A percentile compares a stretch with the other conserved stretches of the same genome.
Evolutionary conservation across 2,113 vertebrate genomes (phyloP).

Genomic region (Aptenodytes forsteri): DNA sequence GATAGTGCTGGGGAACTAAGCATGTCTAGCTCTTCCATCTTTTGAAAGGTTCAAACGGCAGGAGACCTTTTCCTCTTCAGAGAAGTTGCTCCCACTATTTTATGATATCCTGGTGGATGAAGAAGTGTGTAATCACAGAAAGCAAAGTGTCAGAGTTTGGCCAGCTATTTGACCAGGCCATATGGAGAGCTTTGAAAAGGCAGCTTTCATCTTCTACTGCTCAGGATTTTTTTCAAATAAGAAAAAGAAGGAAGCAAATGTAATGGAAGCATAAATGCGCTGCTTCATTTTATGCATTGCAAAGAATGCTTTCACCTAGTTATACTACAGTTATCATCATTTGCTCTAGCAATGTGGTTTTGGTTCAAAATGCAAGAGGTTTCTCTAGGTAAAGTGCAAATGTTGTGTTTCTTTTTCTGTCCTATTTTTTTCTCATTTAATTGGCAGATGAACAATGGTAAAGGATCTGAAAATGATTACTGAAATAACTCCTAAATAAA

Average conservation of each 20-base stretch:
- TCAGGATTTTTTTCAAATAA: not conserved
- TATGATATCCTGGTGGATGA: not conserved
- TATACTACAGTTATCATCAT: not conserved
- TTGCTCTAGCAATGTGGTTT: not conserved
- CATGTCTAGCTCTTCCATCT: not conserved
- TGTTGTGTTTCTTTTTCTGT: not conserved
- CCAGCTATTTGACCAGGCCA: not conserved
- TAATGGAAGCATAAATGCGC: not conserved
- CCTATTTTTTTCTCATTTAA: not conserved
- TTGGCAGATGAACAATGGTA: not conserved
- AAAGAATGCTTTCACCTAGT: not conserved
- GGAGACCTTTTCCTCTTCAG: not conserved
- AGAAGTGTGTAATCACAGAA: not conserved
- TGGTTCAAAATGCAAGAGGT: not conserved
- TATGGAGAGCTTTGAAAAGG: not conserved
- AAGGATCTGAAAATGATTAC: not conserved
- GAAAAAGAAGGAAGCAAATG: not conserved
- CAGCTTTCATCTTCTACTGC: not conserved
- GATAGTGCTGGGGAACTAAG: not conserved
- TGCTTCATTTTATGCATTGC: not conserved
- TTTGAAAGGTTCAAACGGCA: not conserved
- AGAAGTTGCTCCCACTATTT: not conserved
- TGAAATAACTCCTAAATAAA: not conserved
- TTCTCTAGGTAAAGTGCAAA: not conserved
- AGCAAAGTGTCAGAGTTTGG: not conserved